Percentiles rank a stretch among this genome's conserved stretches.
phyloP scores from a whole-genome alignment of 2,888 invertebrate genomes.

The Gonocerus acuteangulatus region DNA sequence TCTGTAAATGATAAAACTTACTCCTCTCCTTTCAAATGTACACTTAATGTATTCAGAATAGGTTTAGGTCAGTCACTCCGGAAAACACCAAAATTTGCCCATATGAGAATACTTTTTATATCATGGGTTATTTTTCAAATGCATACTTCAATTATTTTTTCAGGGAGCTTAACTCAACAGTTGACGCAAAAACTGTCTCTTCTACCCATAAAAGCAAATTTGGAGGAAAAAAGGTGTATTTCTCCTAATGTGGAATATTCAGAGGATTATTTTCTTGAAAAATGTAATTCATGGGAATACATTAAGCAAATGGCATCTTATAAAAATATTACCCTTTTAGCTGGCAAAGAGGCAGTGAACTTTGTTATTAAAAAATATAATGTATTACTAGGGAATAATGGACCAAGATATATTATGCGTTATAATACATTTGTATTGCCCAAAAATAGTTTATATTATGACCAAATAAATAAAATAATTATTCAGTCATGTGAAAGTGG shows the following conservation, averaged over 20 bases:
- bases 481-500: not conserved
- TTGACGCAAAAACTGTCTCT: not conserved
- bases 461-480: not conserved
- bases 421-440: conserved; percentile 8
- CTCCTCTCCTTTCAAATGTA: not conserved
- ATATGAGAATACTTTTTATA: conserved; percentile 12
- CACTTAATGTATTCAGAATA: conserved; percentile 4
- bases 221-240: not conserved
- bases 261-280: not conserved
- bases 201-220: no score
- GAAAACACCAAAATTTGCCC: conserved; percentile 7
- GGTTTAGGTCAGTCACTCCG: conserved; percentile 8
- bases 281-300: not conserved
- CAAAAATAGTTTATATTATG: conserved; percentile 2
- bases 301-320: not conserved
- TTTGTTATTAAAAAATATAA: not conserved
- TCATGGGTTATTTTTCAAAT: conserved; percentile 15
- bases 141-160: not conserved
- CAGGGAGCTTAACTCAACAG: not conserved
- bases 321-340: conserved; percentile 7
- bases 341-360: not conserved
- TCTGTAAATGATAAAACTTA: not conserved
- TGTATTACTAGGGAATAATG: not conserved
- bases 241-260: not conserved
- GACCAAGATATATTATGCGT: not conserved